phyloP scores from a whole-genome alignment of 2,113 vertebrate species.

The Tenrec ecaudatus region DNA sequence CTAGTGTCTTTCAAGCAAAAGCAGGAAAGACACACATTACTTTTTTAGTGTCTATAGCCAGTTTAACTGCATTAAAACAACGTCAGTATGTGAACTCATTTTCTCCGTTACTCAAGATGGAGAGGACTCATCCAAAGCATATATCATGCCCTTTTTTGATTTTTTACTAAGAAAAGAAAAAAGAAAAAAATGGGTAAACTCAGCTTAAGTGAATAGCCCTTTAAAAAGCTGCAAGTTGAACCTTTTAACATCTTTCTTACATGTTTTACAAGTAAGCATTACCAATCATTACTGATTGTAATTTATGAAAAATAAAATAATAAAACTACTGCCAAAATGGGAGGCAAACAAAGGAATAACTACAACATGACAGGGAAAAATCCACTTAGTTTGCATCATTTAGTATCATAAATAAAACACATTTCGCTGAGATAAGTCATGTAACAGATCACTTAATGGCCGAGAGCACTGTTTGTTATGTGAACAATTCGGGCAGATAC shows the following conservation, averaged over 20 bases:
- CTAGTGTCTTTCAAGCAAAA: background rate
- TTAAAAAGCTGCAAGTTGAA: constrained; percentile 68
- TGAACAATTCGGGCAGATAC: constrained; percentile 49
- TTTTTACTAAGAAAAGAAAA: constrained; percentile 48
- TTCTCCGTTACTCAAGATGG: constrained; percentile 20
- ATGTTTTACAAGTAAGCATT: constrained; percentile 29
- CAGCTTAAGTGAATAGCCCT: constrained; percentile 75
- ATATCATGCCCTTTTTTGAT: background rate
- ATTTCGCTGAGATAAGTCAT: constrained; percentile 38
- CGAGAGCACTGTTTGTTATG: constrained; percentile 61
- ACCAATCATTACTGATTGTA: constrained; percentile 24
- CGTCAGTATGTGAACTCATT: constrained; percentile 8
- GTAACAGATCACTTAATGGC: constrained; percentile 61
- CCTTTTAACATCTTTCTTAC: constrained; percentile 68
- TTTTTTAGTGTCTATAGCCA: constrained; percentile 41
- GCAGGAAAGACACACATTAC: background rate
- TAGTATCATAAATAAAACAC: constrained; percentile 76
- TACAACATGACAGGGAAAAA: constrained; percentile 45
- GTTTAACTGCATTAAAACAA: constrained; percentile 38
- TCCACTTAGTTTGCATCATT: constrained; percentile 62
- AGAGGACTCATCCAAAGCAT: background rate
- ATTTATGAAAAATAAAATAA: constrained; percentile 73
- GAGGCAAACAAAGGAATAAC: background rate
- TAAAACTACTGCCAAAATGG: background rate
- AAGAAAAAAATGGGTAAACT: constrained; percentile 49